Evolutionary conservation across 2,797 vertebrate genomes (phyloP).

Genomic region (Ataeniobius toweri): DNA sequence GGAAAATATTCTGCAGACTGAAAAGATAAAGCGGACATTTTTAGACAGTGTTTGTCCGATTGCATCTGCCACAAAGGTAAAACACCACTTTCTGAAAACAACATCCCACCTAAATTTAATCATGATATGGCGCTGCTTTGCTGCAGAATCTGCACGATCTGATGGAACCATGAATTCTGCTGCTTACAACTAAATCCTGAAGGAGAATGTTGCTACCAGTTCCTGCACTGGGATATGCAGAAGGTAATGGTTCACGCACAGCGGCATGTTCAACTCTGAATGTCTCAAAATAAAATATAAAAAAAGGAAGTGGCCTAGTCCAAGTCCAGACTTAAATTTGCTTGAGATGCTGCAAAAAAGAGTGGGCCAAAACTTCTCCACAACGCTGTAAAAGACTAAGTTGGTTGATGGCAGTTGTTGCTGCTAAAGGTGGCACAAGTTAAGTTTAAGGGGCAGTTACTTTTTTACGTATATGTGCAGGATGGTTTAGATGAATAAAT

Average conservation of each 20-base stretch:
- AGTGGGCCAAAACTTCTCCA: background rate
- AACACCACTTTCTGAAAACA: background rate
- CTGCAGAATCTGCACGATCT: background rate
- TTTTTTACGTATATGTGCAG: no score
- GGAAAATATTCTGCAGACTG: background rate
- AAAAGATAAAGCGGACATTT: background rate
- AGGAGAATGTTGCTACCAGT: background rate
- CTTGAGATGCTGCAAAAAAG: background rate
- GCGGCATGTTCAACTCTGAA: background rate
- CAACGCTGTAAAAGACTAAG: background rate
- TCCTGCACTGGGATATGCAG: background rate
- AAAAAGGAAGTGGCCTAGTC: background rate
- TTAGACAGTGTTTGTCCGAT: background rate
- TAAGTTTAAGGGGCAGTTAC: background rate
- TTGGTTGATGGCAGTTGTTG: background rate
- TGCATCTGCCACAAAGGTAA: background rate
- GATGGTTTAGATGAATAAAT: no score
- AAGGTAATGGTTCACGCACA: background rate
- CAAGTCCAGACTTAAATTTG: background rate
- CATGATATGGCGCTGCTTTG: background rate
- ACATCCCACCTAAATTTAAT: background rate
- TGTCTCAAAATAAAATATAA: background rate
- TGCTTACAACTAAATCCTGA: background rate
- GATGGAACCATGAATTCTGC: background rate
- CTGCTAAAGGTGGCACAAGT: background rate